Evolutionary conservation across 2,797 vertebrate genomes (phyloP), one percentile per base, ranked within the genome.

Genomic region (Thaleichthys pacificus): DNA sequence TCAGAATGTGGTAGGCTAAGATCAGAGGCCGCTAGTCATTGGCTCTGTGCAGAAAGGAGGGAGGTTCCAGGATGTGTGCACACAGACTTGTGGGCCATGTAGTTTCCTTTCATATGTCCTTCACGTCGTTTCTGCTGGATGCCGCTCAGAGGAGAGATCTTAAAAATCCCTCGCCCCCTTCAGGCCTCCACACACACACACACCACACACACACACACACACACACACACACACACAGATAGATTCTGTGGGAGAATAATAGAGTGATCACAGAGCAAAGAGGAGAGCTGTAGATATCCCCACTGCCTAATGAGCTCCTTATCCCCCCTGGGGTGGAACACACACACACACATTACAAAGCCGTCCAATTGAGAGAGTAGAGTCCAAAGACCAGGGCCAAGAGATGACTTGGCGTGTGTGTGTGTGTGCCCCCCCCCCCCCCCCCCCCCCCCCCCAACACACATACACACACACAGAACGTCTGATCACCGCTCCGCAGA

Each of bases 401-500:
- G 11, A 17, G n/a, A 24, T 60, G 6, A 24, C 22, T 24, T 60
- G n/a, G n/a, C 22, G 19, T 1, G 7, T n/a, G 56, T 58, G 57
- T 22, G 28, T 14, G 24, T 62, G 61, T 62, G 47, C 47, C 47
- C 12, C 47, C 9, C 30, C 30, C 3, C 30, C 4, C 30, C 30
- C 30, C 30, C 2, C 30, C 30, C 30, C 30, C 30, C 30, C 30
- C 30, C 30, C 30, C 30, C 30, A 2, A 2, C 30, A 2, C 30
- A 2, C 30, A 2, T 30, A 32, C 91, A 93, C 91, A 87, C 89
- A 32, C 30, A 32, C 30, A 32, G 30, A 32, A 60, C 80, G 79
- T 85, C 77, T 86, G 82, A 91, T 83, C 79, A 88, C 80, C 61
- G 72, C 80, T 24, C 32, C 89, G 2, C 21, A 61, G 11, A 61